A percentile compares a stretch with the other conserved stretches of the same genome.
Evolutionary conservation across 2,888 invertebrate species (phyloP).

Genomic region (Drosophila macrospina): DNA sequence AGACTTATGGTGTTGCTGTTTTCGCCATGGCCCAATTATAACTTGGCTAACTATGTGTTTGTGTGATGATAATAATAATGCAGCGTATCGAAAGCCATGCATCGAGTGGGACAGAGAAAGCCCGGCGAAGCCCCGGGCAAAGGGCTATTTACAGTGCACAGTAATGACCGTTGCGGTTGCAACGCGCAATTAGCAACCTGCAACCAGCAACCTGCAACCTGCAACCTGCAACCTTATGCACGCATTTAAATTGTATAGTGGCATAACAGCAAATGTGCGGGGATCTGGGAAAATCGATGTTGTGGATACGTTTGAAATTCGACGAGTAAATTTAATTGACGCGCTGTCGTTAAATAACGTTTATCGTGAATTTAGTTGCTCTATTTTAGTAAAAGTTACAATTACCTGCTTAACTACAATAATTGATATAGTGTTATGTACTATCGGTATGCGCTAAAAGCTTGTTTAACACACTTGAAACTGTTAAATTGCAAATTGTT

Average conservation of each 20-base stretch:
- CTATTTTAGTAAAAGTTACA: too few relatives aligned
- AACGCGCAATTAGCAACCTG: slow-evolving; percentile 48
- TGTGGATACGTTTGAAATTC: slow-evolving; percentile 9
- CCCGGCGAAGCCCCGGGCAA: not conserved
- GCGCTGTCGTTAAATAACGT: not conserved
- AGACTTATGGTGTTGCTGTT: slow-evolving; percentile 62
- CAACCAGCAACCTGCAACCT: too few relatives aligned
- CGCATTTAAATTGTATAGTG: slow-evolving; percentile 31
- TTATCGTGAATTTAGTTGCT: too few relatives aligned
- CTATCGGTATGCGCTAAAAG: too few relatives aligned
- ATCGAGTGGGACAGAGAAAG: slow-evolving; percentile 10
- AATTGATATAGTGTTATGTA: too few relatives aligned
- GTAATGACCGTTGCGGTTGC: slow-evolving; percentile 36
- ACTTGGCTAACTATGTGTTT: slow-evolving; percentile 7
- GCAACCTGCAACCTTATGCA: slow-evolving; percentile 17
- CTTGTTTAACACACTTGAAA: not conserved
- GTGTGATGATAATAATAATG: slow-evolving; percentile 27
- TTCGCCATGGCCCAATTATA: slow-evolving; percentile 66
- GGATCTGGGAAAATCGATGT: slow-evolving; percentile 43
- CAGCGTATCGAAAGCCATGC: slow-evolving; percentile 13
- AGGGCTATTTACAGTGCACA: slow-evolving; percentile 38
- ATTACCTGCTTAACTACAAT: too few relatives aligned
- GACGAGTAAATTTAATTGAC: not conserved
- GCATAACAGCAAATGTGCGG: slow-evolving; percentile 18
- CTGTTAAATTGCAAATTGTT: slow-evolving; percentile 8